These are phyloP conservation scores for Plestiodon gilberti DNA, from an alignment of 2,113 vertebrate genomes.

Conservation along the genomic window DNA sequence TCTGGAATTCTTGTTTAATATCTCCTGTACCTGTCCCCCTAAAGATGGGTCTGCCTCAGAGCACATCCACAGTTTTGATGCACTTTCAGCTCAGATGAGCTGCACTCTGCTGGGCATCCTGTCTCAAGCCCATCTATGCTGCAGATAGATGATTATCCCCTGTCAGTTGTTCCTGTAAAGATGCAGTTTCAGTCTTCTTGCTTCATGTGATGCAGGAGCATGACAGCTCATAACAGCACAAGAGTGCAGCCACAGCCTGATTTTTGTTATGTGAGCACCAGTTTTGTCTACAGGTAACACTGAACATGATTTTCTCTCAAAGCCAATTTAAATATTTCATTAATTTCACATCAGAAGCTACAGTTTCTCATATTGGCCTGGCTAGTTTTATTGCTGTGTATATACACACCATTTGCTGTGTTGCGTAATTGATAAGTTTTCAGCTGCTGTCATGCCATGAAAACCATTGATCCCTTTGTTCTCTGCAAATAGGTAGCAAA, in stretches of 20 bases:
- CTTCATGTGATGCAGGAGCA: background rate
- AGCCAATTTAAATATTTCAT: constrained; percentile 13
- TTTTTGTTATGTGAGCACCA: background rate
- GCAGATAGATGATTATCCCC: background rate
- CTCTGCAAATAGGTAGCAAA: constrained; percentile 16
- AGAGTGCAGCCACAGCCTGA: background rate
- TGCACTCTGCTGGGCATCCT: background rate
- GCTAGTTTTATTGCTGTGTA: background rate
- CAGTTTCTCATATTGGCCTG: background rate
- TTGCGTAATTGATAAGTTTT: constrained; percentile 30
- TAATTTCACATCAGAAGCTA: constrained; percentile 23
- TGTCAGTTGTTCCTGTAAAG: background rate
- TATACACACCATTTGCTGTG: background rate
- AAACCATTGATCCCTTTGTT: constrained; percentile 21
- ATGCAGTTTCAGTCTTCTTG: background rate
- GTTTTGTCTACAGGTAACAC: constrained; percentile 11
- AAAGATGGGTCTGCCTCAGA: background rate
- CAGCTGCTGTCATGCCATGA: constrained; percentile 3
- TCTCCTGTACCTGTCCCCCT: background rate
- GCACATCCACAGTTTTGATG: background rate
- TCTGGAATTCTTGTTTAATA: background rate
- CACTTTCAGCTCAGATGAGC: background rate
- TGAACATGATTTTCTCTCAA: constrained; percentile 10
- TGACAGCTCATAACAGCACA: background rate
- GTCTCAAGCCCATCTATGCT: background rate